Evolutionary conservation across 37 sponge, comb jelly and placozoan species (phyloP).

Genomic region (Axinella damicornis): DNA sequence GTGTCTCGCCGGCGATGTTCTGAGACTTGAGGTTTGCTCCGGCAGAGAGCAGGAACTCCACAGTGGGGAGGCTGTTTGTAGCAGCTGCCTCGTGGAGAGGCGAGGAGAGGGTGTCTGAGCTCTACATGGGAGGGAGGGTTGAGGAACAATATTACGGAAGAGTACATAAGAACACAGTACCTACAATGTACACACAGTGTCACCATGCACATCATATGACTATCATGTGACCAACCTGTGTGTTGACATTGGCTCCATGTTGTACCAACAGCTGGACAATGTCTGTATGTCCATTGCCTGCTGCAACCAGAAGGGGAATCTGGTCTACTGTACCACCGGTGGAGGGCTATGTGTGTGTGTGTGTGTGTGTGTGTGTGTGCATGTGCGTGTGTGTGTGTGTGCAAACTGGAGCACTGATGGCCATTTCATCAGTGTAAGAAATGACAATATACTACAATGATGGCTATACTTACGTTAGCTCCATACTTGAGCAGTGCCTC

Average conservation of each 20-base stretch:
- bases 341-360: too few relatives aligned
- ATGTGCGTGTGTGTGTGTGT: too few relatives aligned
- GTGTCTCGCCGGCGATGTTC: constrained; percentile 65
- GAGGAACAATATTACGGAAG: neutral
- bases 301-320: constrained; percentile 67
- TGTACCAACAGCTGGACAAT: constrained; percentile 64
- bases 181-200: neutral
- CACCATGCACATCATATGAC: neutral
- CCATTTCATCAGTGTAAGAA: too few relatives aligned
- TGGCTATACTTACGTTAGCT: constrained; percentile 50
- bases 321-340: constrained; percentile 41
- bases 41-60: constrained; percentile 36
- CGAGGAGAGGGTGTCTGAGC: constrained; percentile 51
- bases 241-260: constrained; percentile 54
- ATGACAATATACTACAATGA: neutral
- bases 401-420: too few relatives aligned
- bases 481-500: constrained; percentile 52
- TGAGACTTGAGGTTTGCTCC: constrained; percentile 25
- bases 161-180: neutral
- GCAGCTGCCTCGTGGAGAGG: constrained; percentile 75
- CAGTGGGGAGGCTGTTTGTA: constrained; percentile 31
- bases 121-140: constrained; percentile 7
- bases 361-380: too few relatives aligned
- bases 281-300: constrained; percentile 45
- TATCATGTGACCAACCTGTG: constrained; percentile 28